These are phyloP conservation scores for Todus mexicanus DNA, from an alignment of 2,797 vertebrate genomes.

Conservation along the genomic window DNA sequence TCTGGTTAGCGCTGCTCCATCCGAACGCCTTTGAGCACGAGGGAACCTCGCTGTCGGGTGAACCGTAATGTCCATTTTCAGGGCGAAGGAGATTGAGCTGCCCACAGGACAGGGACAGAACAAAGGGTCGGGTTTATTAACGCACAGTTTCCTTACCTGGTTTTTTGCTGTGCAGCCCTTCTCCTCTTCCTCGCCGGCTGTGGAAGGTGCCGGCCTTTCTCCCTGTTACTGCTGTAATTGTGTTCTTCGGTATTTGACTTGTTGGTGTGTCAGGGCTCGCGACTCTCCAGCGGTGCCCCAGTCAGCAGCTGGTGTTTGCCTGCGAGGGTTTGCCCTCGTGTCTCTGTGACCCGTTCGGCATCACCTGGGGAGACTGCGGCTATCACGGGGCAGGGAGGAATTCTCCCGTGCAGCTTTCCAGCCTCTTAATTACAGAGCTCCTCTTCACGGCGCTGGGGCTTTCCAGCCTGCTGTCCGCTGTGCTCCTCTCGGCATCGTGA, in stretches of 20 bases:
- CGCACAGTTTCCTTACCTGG: background rate
- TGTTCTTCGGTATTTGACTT: background rate
- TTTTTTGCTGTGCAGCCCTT: background rate
- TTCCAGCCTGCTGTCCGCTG: background rate
- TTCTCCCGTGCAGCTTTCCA: background rate
- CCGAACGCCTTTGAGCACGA: background rate
- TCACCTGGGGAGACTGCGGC: background rate
- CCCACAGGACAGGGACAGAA: background rate
- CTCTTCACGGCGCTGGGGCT: background rate
- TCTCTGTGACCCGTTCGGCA: background rate
- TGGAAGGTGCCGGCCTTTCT: background rate
- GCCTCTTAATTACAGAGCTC: background rate
- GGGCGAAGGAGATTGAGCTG: background rate
- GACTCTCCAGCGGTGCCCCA: background rate
- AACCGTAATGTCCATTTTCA: background rate
- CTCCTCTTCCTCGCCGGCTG: background rate
- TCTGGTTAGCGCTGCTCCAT: background rate
- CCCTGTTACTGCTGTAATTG: too few species aligned
- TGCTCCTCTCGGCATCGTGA: background rate
- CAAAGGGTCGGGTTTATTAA: background rate
- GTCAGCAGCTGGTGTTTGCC: background rate
- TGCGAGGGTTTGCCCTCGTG: background rate
- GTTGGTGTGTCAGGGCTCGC: background rate
- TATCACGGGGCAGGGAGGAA: background rate
- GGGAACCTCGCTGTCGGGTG: background rate